Conservation (phyloP, 2,888 invertebrate genomes). For the Empis livida region DNA sequence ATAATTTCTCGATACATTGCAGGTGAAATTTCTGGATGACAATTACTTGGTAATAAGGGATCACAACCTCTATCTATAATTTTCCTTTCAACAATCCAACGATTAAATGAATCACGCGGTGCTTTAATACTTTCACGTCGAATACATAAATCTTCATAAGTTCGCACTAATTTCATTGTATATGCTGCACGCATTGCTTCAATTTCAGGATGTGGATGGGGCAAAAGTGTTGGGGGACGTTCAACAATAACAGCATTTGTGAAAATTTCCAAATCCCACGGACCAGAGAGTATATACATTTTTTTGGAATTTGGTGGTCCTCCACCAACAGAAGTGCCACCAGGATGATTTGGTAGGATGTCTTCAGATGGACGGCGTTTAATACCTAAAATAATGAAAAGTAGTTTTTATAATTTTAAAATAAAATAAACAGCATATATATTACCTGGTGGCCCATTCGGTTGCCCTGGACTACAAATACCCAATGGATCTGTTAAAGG, state of each 20-base stretch:
- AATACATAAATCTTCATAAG: constrained; percentile 89
- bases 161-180: constrained; percentile 71
- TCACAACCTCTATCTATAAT: constrained; percentile 82
- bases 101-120: constrained; percentile 90
- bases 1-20: constrained; percentile 96
- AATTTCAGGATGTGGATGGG: constrained; percentile 89
- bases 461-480: constrained; percentile 42
- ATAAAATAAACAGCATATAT: no score
- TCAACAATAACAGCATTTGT: constrained; percentile 77
- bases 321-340: constrained; percentile 26
- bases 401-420: constrained; percentile 22
- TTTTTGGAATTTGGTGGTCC: constrained; percentile 57
- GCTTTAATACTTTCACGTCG: constrained; percentile 88
- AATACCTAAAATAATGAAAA: constrained; percentile 8
- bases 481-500: constrained; percentile 85
- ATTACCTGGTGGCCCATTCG: constrained; percentile 29
- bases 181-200: constrained; percentile 76
- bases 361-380: constrained; percentile 34
- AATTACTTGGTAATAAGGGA: constrained; percentile 81
- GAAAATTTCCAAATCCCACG: constrained; percentile 89
- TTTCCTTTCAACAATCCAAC: constrained; percentile 93
- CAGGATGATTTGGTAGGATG: constrained; percentile 24
- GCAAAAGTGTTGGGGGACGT: constrained; percentile 67
- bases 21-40: constrained; percentile 82
- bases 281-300: constrained; percentile 77